Evolutionary conservation across 1,140 invertebrate species (phyloP), one percentile per base, ranked within the genome.

Genomic region (Capitella teleta): DNA sequence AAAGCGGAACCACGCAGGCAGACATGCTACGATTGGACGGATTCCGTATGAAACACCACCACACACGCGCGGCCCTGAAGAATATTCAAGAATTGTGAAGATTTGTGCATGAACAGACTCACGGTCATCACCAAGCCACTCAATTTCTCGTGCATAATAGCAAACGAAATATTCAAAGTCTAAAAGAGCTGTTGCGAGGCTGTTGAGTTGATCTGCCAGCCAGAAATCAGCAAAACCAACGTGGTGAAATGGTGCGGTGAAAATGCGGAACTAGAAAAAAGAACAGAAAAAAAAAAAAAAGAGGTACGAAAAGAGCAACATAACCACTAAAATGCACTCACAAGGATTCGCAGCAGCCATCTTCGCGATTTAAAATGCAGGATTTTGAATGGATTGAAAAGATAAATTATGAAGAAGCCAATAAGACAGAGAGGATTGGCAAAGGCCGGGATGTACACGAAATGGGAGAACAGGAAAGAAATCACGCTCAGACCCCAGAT

Each of bases 151-250:
- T 18, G 63, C 61, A 57, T 66, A 80, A 59, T 76, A 81, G 58
- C 78, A 81, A 18, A 88, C 70, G 47, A 97, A 80, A 73, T 87
- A 98, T 58, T 98, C 88, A 59, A 98, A 84, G 73, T 99, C 96
- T 1, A 92, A 71, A 48, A 99, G 81, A 1, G 87, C 84, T 0
- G 83, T 84, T 1, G 82, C 83, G 37, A 98, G 76, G 54, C 90
- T 96, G 65, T 96, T 98, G 56, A 98, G 77, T 69, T 99, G 96
- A 78, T 99, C 96, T 26, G 91, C 95, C 58, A 99, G 79, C 96
- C 96, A 99, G 79, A 99, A 99, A 75, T 99, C 95, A 25, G 95
- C 92, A 72, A 99, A 99, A 38, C 86, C 82, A 4, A 99, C 95
- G 62, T 87, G 87, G 55, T 87, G 86, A 63, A 98, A 95, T 32